Conservation (phyloP, 2,113 vertebrate species). For the Sebastes schlegelii region DNA sequence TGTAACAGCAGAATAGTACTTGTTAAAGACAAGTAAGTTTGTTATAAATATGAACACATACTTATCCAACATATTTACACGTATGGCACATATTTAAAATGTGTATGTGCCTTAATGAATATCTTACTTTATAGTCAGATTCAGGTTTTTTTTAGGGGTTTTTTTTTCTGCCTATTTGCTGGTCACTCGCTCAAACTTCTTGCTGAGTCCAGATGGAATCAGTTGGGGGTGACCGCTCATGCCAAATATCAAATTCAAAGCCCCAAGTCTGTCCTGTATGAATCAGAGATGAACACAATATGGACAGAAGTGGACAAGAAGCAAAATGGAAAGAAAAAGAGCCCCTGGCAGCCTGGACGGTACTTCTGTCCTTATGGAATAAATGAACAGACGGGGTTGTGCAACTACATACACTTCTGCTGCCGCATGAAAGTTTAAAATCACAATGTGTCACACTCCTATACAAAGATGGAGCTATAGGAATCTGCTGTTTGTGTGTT, state of each 20-base stretch:
- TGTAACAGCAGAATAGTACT: not conserved
- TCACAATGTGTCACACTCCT: not conserved
- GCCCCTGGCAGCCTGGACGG: constrained; percentile 3
- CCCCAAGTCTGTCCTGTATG: constrained; percentile 57
- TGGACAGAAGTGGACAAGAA: constrained; percentile 49
- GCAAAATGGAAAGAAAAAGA: constrained; percentile 36
- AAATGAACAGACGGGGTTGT: constrained; percentile 32
- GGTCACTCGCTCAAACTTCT: constrained; percentile 54
- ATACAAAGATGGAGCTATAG: constrained; percentile 5
- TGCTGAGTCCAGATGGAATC: constrained; percentile 78
- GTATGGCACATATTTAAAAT: not conserved
- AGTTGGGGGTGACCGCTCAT: constrained; percentile 55
- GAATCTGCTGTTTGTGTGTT: not conserved
- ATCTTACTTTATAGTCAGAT: constrained; percentile 1
- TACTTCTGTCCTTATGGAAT: constrained; percentile 33
- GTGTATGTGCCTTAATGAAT: not conserved
- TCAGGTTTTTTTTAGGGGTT: not conserved
- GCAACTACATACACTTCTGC: constrained; percentile 25
- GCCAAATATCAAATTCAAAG: constrained; percentile 69
- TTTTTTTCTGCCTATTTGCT: constrained; percentile 23
- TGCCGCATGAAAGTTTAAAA: constrained; percentile 25
- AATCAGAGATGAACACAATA: constrained; percentile 71
- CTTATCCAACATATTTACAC: not conserved
- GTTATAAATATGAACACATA: not conserved
- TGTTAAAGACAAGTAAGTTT: not conserved